These are phyloP conservation scores for Scleropages formosus DNA, from an alignment of 2,797 vertebrate genomes.

Conservation along the genomic window DNA sequence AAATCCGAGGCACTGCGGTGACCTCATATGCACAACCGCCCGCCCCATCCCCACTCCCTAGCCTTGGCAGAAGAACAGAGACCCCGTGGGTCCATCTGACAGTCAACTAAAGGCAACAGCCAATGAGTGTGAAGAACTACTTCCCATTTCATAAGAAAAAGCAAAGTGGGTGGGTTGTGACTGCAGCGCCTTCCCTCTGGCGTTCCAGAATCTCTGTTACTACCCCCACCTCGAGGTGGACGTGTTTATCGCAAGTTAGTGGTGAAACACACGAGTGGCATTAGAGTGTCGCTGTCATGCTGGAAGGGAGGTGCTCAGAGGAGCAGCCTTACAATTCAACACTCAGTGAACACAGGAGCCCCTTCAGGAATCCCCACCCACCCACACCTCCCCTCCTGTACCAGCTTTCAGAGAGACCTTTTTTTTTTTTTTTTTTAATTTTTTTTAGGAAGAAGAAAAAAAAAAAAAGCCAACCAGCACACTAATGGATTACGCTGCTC, in stretches of 20 bases:
- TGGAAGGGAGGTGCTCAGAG: neutral
- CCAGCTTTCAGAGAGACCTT: neutral
- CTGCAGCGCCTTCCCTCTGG: neutral
- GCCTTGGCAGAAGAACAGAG: neutral
- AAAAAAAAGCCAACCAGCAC: neutral
- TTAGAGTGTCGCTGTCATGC: neutral
- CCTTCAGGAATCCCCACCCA: neutral
- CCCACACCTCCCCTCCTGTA: neutral
- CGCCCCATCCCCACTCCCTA: neutral
- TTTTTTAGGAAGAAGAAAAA: neutral
- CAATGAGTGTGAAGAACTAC: neutral
- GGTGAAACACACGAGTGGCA: too few relatives aligned
- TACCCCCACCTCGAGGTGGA: neutral
- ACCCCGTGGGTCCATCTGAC: neutral
- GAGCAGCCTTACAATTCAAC: too few relatives aligned
- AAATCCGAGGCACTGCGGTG: constrained; percentile 10
- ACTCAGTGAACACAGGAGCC: neutral
- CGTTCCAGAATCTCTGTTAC: too few relatives aligned
- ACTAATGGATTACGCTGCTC: neutral
- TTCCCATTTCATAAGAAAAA: neutral
- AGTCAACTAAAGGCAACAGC: neutral
- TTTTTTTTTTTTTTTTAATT: too few relatives aligned
- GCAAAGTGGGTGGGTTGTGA: neutral
- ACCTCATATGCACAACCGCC: constrained; percentile 1
- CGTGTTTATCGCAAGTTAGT: too few relatives aligned